Conservation (phyloP, 2,797 vertebrate genomes). For the Loris lydekkerianus region DNA sequence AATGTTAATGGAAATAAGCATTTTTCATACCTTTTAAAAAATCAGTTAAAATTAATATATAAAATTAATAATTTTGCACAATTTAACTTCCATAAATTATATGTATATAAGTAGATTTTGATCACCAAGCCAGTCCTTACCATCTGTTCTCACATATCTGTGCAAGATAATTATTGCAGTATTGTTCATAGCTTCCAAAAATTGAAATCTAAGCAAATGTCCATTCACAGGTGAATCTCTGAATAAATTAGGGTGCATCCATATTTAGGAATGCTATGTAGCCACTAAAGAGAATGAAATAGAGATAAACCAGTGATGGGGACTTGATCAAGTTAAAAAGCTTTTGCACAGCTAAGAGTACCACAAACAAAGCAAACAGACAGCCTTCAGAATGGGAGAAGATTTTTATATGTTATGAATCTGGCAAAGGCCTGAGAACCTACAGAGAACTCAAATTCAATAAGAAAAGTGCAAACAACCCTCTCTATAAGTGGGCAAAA, state of each 20-base stretch:
- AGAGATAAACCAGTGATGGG: neutral
- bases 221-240: neutral
- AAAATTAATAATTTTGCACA: constrained; percentile 1
- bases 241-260: neutral
- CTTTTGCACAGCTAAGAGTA: no score
- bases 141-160: neutral
- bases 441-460: no score
- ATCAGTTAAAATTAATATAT: neutral
- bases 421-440: no score
- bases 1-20: neutral
- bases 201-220: neutral
- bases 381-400: no score
- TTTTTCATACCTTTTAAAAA: constrained; percentile 18
- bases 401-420: no score
- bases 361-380: no score
- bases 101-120: neutral
- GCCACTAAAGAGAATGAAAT: neutral
- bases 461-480: no score
- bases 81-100: neutral
- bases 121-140: neutral
- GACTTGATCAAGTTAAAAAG: no score
- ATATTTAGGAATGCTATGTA: neutral
- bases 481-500: no score
- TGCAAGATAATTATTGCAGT: neutral
- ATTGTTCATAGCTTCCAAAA: neutral